Evolutionary conservation across 2,797 vertebrate genomes (phyloP).

Genomic region (Pseudochromis fuscus): DNA sequence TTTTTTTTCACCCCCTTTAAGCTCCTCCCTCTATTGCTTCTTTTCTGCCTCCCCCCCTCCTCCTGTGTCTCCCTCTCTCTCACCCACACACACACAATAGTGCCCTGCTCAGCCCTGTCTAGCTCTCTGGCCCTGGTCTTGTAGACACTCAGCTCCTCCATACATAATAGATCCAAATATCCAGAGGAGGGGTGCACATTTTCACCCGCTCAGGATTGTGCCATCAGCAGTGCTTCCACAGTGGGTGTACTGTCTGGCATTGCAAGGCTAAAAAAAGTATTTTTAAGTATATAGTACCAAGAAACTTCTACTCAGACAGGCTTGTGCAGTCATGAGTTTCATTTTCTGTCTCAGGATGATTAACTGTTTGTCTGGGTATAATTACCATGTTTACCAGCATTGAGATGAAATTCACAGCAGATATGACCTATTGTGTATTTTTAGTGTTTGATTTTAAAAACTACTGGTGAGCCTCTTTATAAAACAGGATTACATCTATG

Average conservation of each 20-base stretch:
- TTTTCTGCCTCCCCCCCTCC: slow-evolving; percentile 37
- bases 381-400: slow-evolving; percentile 1
- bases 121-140: slow-evolving; percentile 63
- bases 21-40: slow-evolving; percentile 60
- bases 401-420: not conserved
- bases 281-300: slow-evolving; percentile 43
- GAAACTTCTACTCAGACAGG: slow-evolving; percentile 1
- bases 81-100: slow-evolving; percentile 56
- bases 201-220: slow-evolving; percentile 55
- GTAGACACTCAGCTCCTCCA: slow-evolving; percentile 71
- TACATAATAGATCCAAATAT: slow-evolving; percentile 72
- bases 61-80: slow-evolving; percentile 13
- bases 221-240: slow-evolving; percentile 48
- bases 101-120: slow-evolving; percentile 63
- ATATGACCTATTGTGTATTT: too few relatives aligned
- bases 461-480: too few relatives aligned
- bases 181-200: slow-evolving; percentile 44
- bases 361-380: too few relatives aligned
- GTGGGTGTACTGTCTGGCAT: slow-evolving; percentile 45
- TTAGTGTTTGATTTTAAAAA: too few relatives aligned
- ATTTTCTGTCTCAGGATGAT: slow-evolving; percentile 16
- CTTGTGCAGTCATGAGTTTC: slow-evolving; percentile 2
- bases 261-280: slow-evolving; percentile 20
- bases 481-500: not conserved
- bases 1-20: slow-evolving; percentile 59